A percentile compares a stretch with the other conserved stretches of the same genome.
phyloP scores from a whole-genome alignment of 1,140 invertebrate genomes.

The Hydropsyche tenuis region DNA sequence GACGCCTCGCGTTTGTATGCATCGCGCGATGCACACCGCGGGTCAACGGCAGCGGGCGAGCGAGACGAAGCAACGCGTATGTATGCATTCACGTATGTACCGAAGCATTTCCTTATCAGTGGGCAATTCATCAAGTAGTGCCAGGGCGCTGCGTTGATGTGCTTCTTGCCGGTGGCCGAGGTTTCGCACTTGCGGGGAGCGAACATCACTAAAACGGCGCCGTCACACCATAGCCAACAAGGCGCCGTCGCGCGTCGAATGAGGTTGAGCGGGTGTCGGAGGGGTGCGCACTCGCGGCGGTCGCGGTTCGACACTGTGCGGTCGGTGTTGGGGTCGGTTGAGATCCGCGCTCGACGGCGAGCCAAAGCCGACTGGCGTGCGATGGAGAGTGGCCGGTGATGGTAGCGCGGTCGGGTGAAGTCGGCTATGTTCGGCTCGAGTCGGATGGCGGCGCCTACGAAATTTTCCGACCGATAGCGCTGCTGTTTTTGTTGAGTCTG shows the following conservation, averaged over 20 bases:
- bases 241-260: not conserved
- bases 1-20: no score
- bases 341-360: no score
- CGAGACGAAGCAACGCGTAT: no score
- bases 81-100: constrained; percentile 53
- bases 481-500: no score
- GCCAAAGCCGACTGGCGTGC: not conserved
- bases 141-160: constrained; percentile 60
- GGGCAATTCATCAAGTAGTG: constrained; percentile 66
- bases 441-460: not conserved
- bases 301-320: not conserved
- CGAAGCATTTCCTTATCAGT: constrained; percentile 65
- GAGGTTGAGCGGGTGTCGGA: no score
- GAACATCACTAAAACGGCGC: constrained; percentile 54
- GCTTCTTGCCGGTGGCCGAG: constrained; percentile 57
- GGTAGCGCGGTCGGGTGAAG: not conserved
- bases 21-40: no score
- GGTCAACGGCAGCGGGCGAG: no score
- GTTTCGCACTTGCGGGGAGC: constrained; percentile 53
- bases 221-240: no score
- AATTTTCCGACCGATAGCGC: no score
- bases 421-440: not conserved
- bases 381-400: no score
- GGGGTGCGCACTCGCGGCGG: not conserved
- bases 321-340: no score